These are phyloP conservation scores for Napeogenes sylphis DNA, from an alignment of 2,888 invertebrate genomes.

Conservation along the genomic window DNA sequence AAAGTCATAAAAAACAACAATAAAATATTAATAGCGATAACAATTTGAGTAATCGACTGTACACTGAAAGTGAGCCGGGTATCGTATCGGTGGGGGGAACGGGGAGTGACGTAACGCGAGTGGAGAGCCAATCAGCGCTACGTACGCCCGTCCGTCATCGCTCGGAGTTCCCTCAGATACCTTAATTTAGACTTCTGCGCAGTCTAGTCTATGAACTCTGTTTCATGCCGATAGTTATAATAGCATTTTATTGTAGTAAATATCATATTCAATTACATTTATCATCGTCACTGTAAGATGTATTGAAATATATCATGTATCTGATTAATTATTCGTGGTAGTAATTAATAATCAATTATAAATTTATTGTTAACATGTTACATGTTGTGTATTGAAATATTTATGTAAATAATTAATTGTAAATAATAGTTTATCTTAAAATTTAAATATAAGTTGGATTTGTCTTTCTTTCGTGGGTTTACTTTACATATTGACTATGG, in stretches of 20 bases:
- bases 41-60: no score
- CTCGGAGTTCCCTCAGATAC: no score
- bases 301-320: constrained; percentile 10
- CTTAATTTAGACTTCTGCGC: no score
- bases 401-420: constrained; percentile 67
- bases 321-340: constrained; percentile 26
- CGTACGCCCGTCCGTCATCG: no score
- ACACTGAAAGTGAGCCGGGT: no score
- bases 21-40: no score
- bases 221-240: no score
- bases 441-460: constrained; percentile 43
- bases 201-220: no score
- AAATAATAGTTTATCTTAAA: constrained; percentile 71
- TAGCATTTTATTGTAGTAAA: background rate
- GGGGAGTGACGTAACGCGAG: no score
- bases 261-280: background rate
- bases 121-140: no score
- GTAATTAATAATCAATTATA: constrained; percentile 24
- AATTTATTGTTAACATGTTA: constrained; percentile 54
- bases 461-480: constrained; percentile 26
- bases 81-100: no score
- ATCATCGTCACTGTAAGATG: constrained; percentile 6
- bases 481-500: constrained; percentile 18
- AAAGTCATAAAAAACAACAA: no score
- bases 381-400: constrained; percentile 62